phyloP scores from a whole-genome alignment of 2,113 vertebrate species.

The Eolophus roseicapilla region DNA sequence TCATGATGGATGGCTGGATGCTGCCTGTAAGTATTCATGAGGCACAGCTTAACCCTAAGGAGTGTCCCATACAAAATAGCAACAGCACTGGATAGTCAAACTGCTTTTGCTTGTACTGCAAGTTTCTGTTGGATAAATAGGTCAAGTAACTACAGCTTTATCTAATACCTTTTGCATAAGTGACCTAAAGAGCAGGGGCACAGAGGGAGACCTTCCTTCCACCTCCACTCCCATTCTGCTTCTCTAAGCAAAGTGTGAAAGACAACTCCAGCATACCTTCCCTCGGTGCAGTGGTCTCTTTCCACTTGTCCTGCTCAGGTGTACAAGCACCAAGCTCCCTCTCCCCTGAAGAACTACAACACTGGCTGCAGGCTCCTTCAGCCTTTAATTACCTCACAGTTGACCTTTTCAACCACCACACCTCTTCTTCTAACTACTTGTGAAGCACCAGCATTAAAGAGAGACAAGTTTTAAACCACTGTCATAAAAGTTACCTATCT shows the following conservation, averaged over 20 bases:
- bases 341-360: neutral
- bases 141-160: constrained; percentile 53
- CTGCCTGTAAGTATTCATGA: constrained; percentile 4
- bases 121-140: constrained; percentile 60
- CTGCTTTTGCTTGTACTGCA: constrained; percentile 52
- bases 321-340: neutral
- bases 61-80: constrained; percentile 26
- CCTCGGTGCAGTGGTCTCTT: neutral
- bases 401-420: constrained; percentile 49
- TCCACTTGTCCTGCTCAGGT: neutral
- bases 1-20: neutral
- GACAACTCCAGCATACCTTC: neutral
- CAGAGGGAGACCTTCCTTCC: neutral
- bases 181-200: neutral
- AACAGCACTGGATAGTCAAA: constrained; percentile 41
- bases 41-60: constrained; percentile 24
- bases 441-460: neutral
- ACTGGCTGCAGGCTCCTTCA: neutral
- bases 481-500: neutral
- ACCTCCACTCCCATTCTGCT: neutral
- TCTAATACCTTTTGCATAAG: neutral
- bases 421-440: neutral
- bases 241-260: neutral
- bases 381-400: neutral
- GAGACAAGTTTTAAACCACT: neutral